These are phyloP conservation scores for Carcina quercana DNA, from an alignment of 2,888 invertebrate genomes.

Conservation along the genomic window DNA sequence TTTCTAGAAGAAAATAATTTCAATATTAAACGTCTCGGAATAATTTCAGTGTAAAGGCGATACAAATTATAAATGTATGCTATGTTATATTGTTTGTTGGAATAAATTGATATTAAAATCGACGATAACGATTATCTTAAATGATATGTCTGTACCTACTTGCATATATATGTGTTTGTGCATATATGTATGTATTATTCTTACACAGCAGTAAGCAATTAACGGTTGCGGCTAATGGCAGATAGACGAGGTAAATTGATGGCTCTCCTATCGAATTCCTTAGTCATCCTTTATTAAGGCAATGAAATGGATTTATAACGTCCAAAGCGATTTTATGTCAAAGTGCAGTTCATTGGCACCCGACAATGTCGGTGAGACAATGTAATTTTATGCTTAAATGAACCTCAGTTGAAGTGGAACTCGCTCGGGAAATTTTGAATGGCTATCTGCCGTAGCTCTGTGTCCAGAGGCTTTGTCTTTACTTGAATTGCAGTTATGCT, in stretches of 20 bases:
- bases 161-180: too few relatives aligned
- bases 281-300: constrained; percentile 67
- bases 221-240: constrained; percentile 48
- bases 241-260: constrained; percentile 51
- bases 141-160: too few relatives aligned
- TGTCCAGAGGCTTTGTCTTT: constrained; percentile 56
- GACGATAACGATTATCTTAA: too few relatives aligned
- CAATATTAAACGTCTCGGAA: too few relatives aligned
- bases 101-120: too few relatives aligned
- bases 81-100: too few relatives aligned
- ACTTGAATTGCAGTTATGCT: constrained; percentile 62
- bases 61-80: too few relatives aligned
- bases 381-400: constrained; percentile 74
- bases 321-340: constrained; percentile 70
- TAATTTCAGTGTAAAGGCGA: too few relatives aligned
- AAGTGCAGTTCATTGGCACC: constrained; percentile 73
- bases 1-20: too few relatives aligned
- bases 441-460: constrained; percentile 53
- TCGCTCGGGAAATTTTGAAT: constrained; percentile 66
- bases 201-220: constrained; percentile 35
- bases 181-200: too few relatives aligned
- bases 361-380: constrained; percentile 67
- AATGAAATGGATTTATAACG: constrained; percentile 70
- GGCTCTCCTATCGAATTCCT: constrained; percentile 57
- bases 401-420: constrained; percentile 67